These are phyloP conservation scores for Drosophila merina DNA, from an alignment of 2,888 invertebrate species.

Conservation along the genomic window DNA sequence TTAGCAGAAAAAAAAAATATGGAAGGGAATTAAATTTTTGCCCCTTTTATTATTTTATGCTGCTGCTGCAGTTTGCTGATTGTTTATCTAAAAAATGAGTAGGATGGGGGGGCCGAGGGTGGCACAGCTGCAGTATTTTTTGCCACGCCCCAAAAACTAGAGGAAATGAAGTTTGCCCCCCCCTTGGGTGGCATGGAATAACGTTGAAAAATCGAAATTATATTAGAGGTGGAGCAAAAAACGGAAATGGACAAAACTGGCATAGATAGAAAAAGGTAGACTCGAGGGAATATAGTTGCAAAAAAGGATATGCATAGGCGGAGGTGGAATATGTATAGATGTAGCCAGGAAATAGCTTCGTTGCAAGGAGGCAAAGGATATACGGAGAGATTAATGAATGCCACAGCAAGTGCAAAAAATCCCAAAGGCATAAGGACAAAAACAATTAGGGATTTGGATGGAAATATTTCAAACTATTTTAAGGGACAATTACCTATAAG, in stretches of 20 bases:
- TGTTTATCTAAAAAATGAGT: conserved; percentile 48
- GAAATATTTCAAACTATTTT: no score
- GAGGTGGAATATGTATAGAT: neutral
- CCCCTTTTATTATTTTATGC: conserved; percentile 51
- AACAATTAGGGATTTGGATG: neutral
- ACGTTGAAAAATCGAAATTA: conserved; percentile 67
- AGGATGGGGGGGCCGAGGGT: neutral
- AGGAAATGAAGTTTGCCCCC: conserved; percentile 63
- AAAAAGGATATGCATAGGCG: conserved; percentile 31
- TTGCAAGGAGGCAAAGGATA: neutral
- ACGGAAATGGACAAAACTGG: conserved; percentile 62
- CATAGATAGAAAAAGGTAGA: neutral
- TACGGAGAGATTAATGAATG: conserved; percentile 14
- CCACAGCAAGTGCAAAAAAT: conserved; percentile 5
- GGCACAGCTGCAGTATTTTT: conserved; percentile 63
- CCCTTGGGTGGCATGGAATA: conserved; percentile 2
- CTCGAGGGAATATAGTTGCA: conserved; percentile 5
- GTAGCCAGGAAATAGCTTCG: conserved; percentile 13
- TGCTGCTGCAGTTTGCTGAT: conserved; percentile 70
- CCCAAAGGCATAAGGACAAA: conserved; percentile 1
- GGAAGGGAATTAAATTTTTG: conserved; percentile 33
- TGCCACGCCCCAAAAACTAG: conserved; percentile 56
- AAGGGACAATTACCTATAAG: no score
- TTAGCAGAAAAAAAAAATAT: conserved; percentile 17
- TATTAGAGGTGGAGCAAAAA: conserved; percentile 57